Base-by-base conservation (phyloP, 2,888 invertebrate genomes). In the Villa cingulata region DNA sequence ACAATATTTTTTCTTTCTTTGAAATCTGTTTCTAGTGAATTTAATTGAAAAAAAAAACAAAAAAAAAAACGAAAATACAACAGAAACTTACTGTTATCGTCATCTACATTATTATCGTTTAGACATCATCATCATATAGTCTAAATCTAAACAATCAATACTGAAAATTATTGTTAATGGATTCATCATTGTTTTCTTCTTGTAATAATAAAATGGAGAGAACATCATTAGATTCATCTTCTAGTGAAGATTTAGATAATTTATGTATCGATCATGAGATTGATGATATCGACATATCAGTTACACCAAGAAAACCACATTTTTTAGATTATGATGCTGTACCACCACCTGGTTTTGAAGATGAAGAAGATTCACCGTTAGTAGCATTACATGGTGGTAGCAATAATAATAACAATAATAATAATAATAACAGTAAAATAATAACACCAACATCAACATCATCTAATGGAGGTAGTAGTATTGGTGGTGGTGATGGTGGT, bases 251-350 rank as follows among this genome's bases (percentile, higher is more conserved):
- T 43, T 43, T 54, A 20, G 52, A 53, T 41, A 50, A 54, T 45
- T 41, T 55, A 17, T 53, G 52, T 41, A 42, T 56, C 34, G 56
- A 55, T 43, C 53, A 52, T 23, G 54, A 54, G 32, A 41, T 55
- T 32, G 57, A 53, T n/a, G 55, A 62, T 49, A 57, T 65, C 7
- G 66, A 64, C 48, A 62, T 59, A 29, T 47, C 50, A 27, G 65
- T 64, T 5, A 55, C 62, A 10, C 64, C 72, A 42, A 73, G 72
- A 55, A 74, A 75, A 56, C 74, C 76, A 20, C 78, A 78, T 63
- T 78, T 78, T 57, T 69, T 78, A 43, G 78, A 78, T 57, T 78
- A 78, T 56, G 78, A 78, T 62, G 76, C 75, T 49, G 74, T 73
- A 45, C 71, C 72, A 43, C 75, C 76, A 48, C 73, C 76, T 47